Conservation (phyloP, 2,888 invertebrate genomes). For the Campoletis raptor region DNA sequence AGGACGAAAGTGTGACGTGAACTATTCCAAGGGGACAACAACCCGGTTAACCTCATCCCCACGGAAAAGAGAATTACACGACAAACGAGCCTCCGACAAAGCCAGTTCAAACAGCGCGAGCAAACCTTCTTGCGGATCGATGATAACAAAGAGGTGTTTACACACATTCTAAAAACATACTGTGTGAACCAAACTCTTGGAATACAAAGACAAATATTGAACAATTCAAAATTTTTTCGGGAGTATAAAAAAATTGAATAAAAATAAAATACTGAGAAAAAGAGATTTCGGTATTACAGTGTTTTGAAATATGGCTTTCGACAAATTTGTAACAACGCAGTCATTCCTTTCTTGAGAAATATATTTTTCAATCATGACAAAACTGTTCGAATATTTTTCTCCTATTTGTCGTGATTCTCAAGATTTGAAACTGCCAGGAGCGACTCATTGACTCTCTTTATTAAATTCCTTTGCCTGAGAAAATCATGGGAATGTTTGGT, state of each 20-base stretch:
- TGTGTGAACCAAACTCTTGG: neutral
- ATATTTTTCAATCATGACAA: neutral
- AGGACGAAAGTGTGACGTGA: conserved; percentile 31
- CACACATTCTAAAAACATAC: conserved; percentile 20
- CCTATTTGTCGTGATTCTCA: too few species aligned
- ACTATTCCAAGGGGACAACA: conserved; percentile 50
- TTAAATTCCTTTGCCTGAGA: neutral
- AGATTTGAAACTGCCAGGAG: too few species aligned
- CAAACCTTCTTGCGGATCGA: conserved; percentile 58
- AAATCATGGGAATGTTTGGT: too few species aligned
- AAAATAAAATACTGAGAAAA: neutral
- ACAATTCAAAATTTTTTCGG: neutral
- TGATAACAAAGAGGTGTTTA: conserved; percentile 46
- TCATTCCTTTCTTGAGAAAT: neutral
- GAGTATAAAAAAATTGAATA: neutral
- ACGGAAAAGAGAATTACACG: conserved; percentile 55
- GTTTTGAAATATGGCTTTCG: neutral
- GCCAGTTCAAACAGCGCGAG: conserved; percentile 59
- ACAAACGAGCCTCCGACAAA: conserved; percentile 60
- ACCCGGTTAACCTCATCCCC: conserved; percentile 46
- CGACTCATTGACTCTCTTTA: neutral
- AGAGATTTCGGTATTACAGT: neutral
- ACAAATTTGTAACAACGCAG: neutral
- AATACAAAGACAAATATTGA: conserved; percentile 28
- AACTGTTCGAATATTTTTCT: neutral